Percentiles rank a stretch among this genome's conserved stretches.
Evolutionary conservation across 2,797 vertebrate species (phyloP).

Genomic region (Acanthurus lineatus): DNA sequence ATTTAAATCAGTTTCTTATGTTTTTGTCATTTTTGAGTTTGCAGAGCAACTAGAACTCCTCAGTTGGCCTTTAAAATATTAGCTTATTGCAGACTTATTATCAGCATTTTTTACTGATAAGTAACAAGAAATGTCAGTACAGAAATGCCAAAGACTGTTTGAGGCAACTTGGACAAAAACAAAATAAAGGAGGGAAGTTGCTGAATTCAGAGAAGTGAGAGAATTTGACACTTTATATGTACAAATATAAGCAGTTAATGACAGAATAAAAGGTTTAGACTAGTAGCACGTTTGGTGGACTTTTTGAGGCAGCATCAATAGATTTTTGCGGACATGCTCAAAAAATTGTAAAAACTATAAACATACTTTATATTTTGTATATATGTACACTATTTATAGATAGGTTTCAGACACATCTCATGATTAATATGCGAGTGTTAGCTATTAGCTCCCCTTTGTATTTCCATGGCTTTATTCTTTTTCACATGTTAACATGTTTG

Average conservation of each 20-base stretch:
- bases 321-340: too few relatives aligned
- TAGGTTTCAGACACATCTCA: too few relatives aligned
- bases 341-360: too few relatives aligned
- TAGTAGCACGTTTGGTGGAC: background rate
- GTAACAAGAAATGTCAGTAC: constrained; percentile 2
- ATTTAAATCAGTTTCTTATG: background rate
- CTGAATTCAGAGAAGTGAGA: background rate
- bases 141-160: background rate
- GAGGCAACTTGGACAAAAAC: background rate
- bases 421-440: too few relatives aligned
- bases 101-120: background rate
- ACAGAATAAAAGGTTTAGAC: background rate
- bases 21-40: background rate
- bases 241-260: background rate
- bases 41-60: background rate
- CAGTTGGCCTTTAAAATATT: background rate
- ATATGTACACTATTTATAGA: too few relatives aligned
- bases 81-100: background rate
- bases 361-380: too few relatives aligned
- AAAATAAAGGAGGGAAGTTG: too few relatives aligned
- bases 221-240: background rate
- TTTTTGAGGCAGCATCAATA: too few relatives aligned
- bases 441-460: too few relatives aligned
- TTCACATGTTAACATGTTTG: too few relatives aligned
- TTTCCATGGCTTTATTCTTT: too few relatives aligned